A percentile compares a stretch with the other conserved stretches of the same genome.
Conservation (phyloP, 2,113 vertebrate genomes). For the Toxotes chatareus region DNA sequence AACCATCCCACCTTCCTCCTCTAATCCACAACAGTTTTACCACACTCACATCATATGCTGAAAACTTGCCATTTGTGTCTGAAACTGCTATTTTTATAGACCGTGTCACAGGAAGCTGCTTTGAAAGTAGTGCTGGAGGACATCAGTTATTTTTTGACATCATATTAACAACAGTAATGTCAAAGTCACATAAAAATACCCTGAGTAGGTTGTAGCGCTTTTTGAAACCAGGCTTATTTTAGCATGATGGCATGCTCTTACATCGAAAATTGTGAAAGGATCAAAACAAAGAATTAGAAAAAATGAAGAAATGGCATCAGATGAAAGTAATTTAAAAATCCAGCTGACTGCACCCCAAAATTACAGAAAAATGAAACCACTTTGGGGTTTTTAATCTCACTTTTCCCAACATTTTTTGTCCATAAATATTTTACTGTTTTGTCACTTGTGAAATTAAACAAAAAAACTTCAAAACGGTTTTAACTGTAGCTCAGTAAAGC, state of each 20-base stretch:
- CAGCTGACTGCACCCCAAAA: too few species aligned
- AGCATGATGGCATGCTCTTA: neutral
- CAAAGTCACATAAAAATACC: neutral
- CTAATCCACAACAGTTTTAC: neutral
- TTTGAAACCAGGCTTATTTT: neutral
- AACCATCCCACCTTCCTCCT: neutral
- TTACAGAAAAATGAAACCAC: too few species aligned
- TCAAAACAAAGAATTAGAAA: neutral
- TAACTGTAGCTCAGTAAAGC: too few species aligned
- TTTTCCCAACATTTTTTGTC: neutral
- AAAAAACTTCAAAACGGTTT: neutral
- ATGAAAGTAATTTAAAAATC: neutral
- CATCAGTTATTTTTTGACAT: neutral
- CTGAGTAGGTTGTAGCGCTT: neutral
- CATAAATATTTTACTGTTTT: neutral
- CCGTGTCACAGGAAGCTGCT: neutral
- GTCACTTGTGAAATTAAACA: neutral
- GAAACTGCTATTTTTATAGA: slow-evolving; percentile 35
- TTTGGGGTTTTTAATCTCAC: neutral
- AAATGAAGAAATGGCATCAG: neutral
- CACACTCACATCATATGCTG: neutral
- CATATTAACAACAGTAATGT: slow-evolving; percentile 14
- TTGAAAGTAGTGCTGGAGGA: neutral
- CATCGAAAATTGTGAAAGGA: neutral
- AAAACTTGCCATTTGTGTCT: neutral